These are phyloP conservation scores for Ernsta delagoae DNA, from an alignment of 2,888 invertebrate species.

Conservation along the genomic window DNA sequence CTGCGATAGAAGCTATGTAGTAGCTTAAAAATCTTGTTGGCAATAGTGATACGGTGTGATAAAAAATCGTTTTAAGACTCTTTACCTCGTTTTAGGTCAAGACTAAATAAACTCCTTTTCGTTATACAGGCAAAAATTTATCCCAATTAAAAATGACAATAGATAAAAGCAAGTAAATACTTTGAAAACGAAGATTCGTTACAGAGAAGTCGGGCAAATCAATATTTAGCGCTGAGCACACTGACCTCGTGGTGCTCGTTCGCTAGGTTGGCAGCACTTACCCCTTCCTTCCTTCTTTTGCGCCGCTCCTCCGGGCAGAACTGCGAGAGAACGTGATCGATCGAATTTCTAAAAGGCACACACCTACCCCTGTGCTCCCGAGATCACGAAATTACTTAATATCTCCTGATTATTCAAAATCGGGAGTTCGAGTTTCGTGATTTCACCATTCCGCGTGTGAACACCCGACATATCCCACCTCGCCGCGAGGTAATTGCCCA, in stretches of 20 bases:
- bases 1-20: too few species aligned
- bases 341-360: conserved; percentile 84
- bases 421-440: conserved; percentile 83
- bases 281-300: conserved; percentile 83
- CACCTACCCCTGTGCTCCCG: conserved; percentile 83
- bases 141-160: too few species aligned
- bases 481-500: conserved; percentile 66
- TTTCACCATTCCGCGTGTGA: conserved; percentile 78
- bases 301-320: conserved; percentile 81
- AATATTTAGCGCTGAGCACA: conserved; percentile 50
- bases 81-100: too few species aligned
- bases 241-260: conserved; percentile 77
- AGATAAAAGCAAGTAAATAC: too few species aligned
- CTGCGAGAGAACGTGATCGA: conserved; percentile 83
- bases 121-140: too few species aligned
- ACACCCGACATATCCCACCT: conserved; percentile 57
- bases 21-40: too few species aligned
- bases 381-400: conserved; percentile 80
- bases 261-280: conserved; percentile 75
- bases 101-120: too few species aligned
- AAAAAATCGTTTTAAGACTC: too few species aligned
- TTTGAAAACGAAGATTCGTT: too few species aligned
- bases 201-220: conserved; percentile 33
- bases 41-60: too few species aligned
- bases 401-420: conserved; percentile 75